Evolutionary conservation across 2,888 invertebrate genomes (phyloP).

Genomic region (Podotricha telesiphe): DNA sequence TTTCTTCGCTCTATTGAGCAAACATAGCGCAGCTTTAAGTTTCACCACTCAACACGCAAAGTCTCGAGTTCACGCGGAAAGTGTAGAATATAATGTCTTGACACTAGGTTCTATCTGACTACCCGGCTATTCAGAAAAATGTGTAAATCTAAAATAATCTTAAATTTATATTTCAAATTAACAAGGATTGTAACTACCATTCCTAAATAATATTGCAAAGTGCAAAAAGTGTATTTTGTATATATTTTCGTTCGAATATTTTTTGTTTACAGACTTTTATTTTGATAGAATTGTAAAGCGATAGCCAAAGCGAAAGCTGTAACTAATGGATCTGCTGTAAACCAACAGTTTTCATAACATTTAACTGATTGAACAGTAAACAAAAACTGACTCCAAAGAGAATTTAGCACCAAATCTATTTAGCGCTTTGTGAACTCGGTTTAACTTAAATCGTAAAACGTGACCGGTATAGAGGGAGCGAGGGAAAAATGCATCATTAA

Average conservation of each 20-base stretch:
- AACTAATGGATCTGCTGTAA: not conserved
- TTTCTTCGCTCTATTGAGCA: too few species aligned
- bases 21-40: too few species aligned
- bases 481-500: not conserved
- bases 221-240: too few species aligned
- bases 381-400: constrained; percentile 3
- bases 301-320: not conserved
- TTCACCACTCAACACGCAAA: too few species aligned
- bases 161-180: too few species aligned
- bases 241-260: not conserved
- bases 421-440: not conserved
- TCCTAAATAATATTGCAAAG: not conserved
- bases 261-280: constrained; percentile 5
- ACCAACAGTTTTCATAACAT: constrained; percentile 14
- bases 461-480: not conserved
- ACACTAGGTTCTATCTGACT: too few species aligned
- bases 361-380: constrained; percentile 9
- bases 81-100: too few species aligned
- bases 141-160: too few species aligned
- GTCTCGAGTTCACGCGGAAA: too few species aligned
- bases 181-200: too few species aligned
- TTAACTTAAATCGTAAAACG: constrained; percentile 3
- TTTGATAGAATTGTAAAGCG: not conserved
- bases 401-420: constrained; percentile 14
- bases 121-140: too few species aligned